A percentile compares a stretch with the other conserved stretches of the same genome.
phyloP scores from a whole-genome alignment of 2,113 vertebrate genomes.

The Cavia aperea region DNA sequence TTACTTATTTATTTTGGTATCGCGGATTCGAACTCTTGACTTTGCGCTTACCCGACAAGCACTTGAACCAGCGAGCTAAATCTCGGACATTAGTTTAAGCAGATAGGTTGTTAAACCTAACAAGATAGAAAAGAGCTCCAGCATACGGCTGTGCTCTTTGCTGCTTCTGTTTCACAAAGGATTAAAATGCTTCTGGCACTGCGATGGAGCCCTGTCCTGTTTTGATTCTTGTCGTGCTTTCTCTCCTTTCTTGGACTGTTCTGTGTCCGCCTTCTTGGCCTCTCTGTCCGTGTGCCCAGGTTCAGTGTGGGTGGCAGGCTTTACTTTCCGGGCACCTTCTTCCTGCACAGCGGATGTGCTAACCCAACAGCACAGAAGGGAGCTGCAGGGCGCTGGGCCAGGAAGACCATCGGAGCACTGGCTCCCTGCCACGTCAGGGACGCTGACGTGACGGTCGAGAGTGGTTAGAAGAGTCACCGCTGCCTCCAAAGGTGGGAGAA shows the following conservation, averaged over 20 bases:
- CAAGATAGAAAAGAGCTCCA: not conserved
- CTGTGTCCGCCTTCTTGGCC: not conserved
- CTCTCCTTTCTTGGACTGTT: not conserved
- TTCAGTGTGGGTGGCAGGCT: not conserved
- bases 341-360: no score
- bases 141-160: not conserved
- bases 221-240: not conserved
- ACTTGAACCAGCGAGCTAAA: no score
- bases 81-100: no score
- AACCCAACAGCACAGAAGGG: no score
- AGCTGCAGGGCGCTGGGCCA: not conserved
- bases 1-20: no score
- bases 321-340: not conserved
- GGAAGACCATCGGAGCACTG: not conserved
- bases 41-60: no score
- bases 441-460: no score
- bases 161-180: not conserved
- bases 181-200: not conserved
- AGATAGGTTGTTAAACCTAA: not conserved
- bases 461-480: rapidly evolving
- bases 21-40: no score
- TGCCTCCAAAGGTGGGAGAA: not conserved
- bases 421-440: not conserved
- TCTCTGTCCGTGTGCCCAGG: not conserved
- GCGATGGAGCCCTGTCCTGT: not conserved